phyloP scores from a whole-genome alignment of 2,888 invertebrate genomes.

The Lepidocyrtoides sp. region DNA sequence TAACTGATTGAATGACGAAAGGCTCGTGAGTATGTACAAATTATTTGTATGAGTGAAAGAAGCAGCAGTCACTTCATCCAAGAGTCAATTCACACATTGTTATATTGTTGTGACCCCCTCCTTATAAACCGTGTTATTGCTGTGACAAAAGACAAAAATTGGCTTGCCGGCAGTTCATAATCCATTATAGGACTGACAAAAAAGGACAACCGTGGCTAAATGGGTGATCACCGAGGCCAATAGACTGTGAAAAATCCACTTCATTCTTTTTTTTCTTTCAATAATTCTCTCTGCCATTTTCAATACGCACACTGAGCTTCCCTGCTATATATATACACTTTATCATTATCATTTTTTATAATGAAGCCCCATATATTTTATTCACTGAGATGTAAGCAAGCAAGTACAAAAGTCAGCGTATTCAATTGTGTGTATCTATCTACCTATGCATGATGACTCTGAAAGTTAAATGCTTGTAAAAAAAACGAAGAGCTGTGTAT shows the following conservation, averaged over 20 bases:
- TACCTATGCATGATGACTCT: not conserved
- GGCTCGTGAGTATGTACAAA: slow-evolving; percentile 69
- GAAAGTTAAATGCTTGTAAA: slow-evolving; percentile 28
- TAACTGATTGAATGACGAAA: slow-evolving; percentile 21
- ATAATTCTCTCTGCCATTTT: not conserved
- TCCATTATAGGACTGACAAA: slow-evolving; percentile 74
- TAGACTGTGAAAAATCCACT: slow-evolving; percentile 76
- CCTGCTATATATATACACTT: not conserved
- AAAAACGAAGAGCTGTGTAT: slow-evolving; percentile 32
- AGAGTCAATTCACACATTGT: slow-evolving; percentile 77
- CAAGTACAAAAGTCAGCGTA: not conserved
- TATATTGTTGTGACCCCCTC: slow-evolving; percentile 63
- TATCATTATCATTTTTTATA: slow-evolving; percentile 2
- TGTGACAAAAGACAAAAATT: slow-evolving; percentile 74
- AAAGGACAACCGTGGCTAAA: slow-evolving; percentile 78
- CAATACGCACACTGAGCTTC: too few species aligned
- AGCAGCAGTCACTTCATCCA: slow-evolving; percentile 53
- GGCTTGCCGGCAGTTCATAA: slow-evolving; percentile 77
- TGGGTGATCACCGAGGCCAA: slow-evolving; percentile 77
- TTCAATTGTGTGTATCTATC: not conserved
- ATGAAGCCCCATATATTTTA: slow-evolving; percentile 30
- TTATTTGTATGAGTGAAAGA: slow-evolving; percentile 47
- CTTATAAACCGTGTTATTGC: slow-evolving; percentile 71
- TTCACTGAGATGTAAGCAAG: not conserved
- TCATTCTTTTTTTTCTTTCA: slow-evolving; percentile 30